These are phyloP conservation scores for Oriolus oriolus DNA, from an alignment of 2,113 vertebrate species.

Conservation along the genomic window DNA sequence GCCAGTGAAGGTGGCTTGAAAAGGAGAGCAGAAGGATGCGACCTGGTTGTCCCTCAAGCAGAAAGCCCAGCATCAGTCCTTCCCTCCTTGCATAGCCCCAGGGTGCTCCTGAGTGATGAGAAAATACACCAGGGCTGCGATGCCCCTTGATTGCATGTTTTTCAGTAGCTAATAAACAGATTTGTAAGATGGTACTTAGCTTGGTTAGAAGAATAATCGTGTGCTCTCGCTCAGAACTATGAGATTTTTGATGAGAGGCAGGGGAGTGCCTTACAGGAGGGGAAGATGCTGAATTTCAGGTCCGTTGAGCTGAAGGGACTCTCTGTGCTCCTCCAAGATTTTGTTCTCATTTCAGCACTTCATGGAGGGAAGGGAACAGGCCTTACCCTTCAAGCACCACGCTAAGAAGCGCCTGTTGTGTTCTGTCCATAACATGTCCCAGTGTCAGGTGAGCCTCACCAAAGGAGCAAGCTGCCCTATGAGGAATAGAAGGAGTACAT, in stretches of 20 bases:
- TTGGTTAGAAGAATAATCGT: background rate
- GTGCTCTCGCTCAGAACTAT: background rate
- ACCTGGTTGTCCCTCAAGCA: background rate
- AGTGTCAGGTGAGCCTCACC: background rate
- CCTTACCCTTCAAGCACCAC: accelerated
- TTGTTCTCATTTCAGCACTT: background rate
- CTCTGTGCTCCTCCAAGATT: background rate
- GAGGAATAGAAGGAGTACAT: background rate
- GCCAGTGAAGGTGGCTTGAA: background rate
- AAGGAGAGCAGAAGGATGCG: accelerated
- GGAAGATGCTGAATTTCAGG: background rate
- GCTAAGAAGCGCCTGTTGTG: accelerated
- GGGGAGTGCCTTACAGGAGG: background rate
- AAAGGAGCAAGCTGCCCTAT: background rate
- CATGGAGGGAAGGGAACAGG: background rate
- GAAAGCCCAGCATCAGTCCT: background rate
- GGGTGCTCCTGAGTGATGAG: accelerated
- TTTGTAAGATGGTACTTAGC: background rate
- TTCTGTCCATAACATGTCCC: background rate
- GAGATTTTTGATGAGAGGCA: background rate
- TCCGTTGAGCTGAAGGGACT: background rate
- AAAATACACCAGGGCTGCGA: background rate
- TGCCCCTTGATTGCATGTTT: background rate
- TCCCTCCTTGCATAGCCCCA: background rate
- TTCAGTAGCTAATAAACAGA: background rate